Evolutionary conservation across 2,797 vertebrate genomes (phyloP), one percentile per base, ranked within the genome.

Genomic region (Karalla daura): DNA sequence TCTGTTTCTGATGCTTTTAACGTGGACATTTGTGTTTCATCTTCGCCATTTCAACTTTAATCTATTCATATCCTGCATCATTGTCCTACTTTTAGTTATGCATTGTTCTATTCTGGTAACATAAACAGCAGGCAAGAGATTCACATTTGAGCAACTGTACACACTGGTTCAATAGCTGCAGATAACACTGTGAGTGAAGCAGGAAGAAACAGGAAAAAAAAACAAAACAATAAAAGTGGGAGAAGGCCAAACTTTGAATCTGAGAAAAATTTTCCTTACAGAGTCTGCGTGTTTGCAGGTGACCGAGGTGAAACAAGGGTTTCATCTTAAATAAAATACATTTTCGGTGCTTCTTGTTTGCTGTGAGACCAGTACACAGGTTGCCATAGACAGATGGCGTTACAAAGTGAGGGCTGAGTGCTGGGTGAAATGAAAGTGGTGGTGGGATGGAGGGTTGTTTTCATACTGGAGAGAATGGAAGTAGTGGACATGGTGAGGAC

Each of bases 21-120:
- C 55, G 43, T 63, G 51, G 24, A 76, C 53, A 45, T 68, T 60
- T 63, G 7, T 66, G 14, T 74, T 24, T 63, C 32, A 76, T 45
- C 63, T 72, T 63, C 21, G 20, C 39, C 23, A 41, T 71, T 80
- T 72, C 39, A 25, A 36, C 69, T 77, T 88, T 81, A 74, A 86
- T 88, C 80, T 85, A 71, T 83, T 81, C 75, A 76, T 49, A 76
- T 79, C 70, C 50, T 70, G 25, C 10, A 2, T 77, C 63, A 68
- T 7, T 23, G 61, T 78, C 79, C 74, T 67, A 81, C 59, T 86
- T 88, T 71, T 76, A 68, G 63, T 82, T 76, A 64, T 71, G 79
- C 58, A 74, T 87, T 74, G 49, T 89, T 86, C 77, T 87, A 84
- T 87, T 88, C 63, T 67, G n/a, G 83, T 81, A 47, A 63, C 50